Evolutionary conservation across 2,797 vertebrate genomes (phyloP), one percentile per base, ranked within the genome.

Genomic region (Acipenser ruthenus): DNA sequence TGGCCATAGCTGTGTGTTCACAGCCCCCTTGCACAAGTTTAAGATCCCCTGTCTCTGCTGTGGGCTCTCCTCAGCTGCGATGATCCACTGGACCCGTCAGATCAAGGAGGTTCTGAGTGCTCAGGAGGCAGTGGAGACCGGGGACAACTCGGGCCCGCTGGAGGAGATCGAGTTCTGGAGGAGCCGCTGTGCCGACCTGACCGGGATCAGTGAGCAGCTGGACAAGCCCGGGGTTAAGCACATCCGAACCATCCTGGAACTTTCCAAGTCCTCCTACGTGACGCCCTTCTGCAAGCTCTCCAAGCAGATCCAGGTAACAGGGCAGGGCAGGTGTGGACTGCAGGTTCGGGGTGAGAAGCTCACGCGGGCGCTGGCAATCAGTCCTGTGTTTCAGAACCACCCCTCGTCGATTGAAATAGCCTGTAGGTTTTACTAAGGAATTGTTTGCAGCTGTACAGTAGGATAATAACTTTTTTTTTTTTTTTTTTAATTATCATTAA

Each of bases 101-200:
- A 93, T 96, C 71, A 93, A 89, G 78, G 87, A 93, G 63, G 78
- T 93, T 10, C 80, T 95, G 65, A 90, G 83, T 9, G 81, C 83
- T 1, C 89, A 93, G 74, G 85, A 90, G 58, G 72, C 80, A 0
- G 70, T 82, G 58, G 88, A 88, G 50, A 83, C 72, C 4, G 83
- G 81, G 2, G 89, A 92, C 72, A 84, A 68, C 66, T 74, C 80
- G 0, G 92, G 92, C 6, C 92, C 88, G 0, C 76, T 95, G 75
- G 88, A 91, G 55, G 93, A 95, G 84, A 90, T 96, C 10, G 74
- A 81, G 60, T 92, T 92, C 78, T 94, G 94, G 93, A 84, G 70
- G 69, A 90, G 81, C 67, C 87, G 87, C 67, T 90, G 89, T 68
- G 77, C 72, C 37, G 89, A 94, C 76, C 81, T 96, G 53, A 81